Evolutionary conservation across 2,797 vertebrate species (phyloP), one percentile per base, ranked within the genome.

Genomic region (Cryptoblepharus egeriae): DNA sequence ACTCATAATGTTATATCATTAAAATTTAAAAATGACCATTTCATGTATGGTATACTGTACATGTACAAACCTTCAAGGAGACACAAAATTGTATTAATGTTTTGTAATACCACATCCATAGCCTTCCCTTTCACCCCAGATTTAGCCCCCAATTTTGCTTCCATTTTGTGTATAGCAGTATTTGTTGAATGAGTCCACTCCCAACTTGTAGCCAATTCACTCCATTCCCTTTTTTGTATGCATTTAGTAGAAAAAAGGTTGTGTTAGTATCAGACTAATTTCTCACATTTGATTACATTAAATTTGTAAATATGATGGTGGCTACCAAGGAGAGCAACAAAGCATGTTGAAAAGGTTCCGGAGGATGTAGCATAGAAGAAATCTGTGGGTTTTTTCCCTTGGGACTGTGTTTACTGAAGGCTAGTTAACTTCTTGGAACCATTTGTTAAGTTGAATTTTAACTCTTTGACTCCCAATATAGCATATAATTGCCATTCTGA

Each of bases 261-360:
- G 35, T 28, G 85, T 75, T 87, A 78, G 32, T 71, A 79, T 91
- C 82, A 91, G 67, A 87, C 49, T 79, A 58, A 65, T 75, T 94
- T 91, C 87, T 88, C 79, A 75, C 49, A 77, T 64, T 91, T 89
- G 86, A 79, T 88, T 89, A 72, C 89, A 90, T 78, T 88, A 67
- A 78, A 82, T 85, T 79, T 65, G 78, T 88, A 89, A 93, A 89
- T 85, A 91, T 42, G 82, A 79, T 67, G 52, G 60, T 49, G 80
- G 15, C 42, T 80, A 71, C 67, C 71, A 88, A 91, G 60, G 86
- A 35, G 8, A 91, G 37, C 57, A 85, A 77, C 35, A 26, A 79
- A 73, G 61, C 1, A 39, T 89, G 71, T 79, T 76, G 1, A 7
- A 28, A 76, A 73, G 39, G 90, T 1, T 30, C 1, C 8, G n/a